Evolutionary conservation across 2,113 vertebrate species (phyloP), one percentile per base, ranked within the genome.

Genomic region (Suncus etruscus): DNA sequence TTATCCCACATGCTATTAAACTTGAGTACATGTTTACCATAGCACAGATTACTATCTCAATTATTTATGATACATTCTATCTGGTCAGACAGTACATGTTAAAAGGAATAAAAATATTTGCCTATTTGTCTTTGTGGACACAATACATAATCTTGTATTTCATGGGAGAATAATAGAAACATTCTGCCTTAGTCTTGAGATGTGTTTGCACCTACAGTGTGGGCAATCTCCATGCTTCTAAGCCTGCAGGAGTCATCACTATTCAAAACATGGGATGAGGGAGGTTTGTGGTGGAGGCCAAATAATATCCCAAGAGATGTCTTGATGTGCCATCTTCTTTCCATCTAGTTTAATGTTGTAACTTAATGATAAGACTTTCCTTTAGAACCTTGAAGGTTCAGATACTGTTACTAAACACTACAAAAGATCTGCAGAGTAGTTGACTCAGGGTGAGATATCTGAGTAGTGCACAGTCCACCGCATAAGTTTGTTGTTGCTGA

Each of bases 51-150:
- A 32, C 32, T 68, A 83, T 87, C 50, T 87, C 29, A 74, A 84
- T 94, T 93, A 89, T 77, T 92, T 92, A 91, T 74, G 73, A 80
- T 22, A 11, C 61, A 65, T 39, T 69, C 3, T 66, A n/a, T 66
- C 69, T 90, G 51, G 11, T 82, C 31, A 92, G 69, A 69, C n/a
- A 16, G 0, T 50, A 29, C 32, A 25, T 20, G 83, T 92, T 79
- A 27, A 77, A 65, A 76, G 68, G 54, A 25, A 79, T 24, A 51
- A 24, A 58, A 54, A 16, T 61, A 24, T 39, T 39, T 39, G 4
- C 18, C 29, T 50, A 83, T 39, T 50, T 32, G 31, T 93, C 61
- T 94, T 92, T 73, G 63, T n/a, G 54, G 69, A 72, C 11, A 68
- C 8, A 90, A 68, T 87, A 48, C 79, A 81, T 86, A n/a, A 69